Base-by-base conservation (phyloP, 37 sponge, comb jelly and placozoan genomes). In the Spongilla lacustris region DNA sequence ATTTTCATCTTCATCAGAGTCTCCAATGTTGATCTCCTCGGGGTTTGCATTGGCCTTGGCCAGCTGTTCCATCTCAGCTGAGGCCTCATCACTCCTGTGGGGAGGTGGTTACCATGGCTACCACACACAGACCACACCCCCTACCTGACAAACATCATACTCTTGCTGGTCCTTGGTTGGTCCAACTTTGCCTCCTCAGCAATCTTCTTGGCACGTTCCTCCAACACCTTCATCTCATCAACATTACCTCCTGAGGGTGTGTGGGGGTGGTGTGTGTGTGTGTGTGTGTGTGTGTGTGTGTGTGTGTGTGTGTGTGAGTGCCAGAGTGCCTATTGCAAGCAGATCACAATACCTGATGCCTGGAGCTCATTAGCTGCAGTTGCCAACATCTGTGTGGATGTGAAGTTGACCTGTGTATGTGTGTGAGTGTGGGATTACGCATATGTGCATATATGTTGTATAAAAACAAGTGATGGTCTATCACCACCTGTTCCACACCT, bases 321-420 rank as follows among this genome's bases (percentile, higher is more conserved):
- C 8, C 8, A 10, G 70, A 10, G 70, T 69, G 70, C 8, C 19
- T 66, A 21, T 66, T 14, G n/a, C n/a, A n/a, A n/a, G n/a, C n/a
- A n/a, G n/a, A n/a, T n/a, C n/a, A n/a, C n/a, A n/a, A n/a, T n/a
- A 66, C 49, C 36, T 28, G 37, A 28, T n/a, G 28, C 46, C 14
- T 24, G 71, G 66, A 79, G 50, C 14, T 86, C 77, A 69, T 81
- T 85, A 4, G 83, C 34, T 36, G 89, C 88, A 67, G 89, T 68
- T 29, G 97, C 90, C 81, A 95, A 25, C 98, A 97, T 97, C 80
- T 97, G 98, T 17, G 96, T 89, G 0, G 98, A 95, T 94, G 96
- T 95, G 89, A 93, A 95, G 92, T 97, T 97, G 50, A 97, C 96
- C 97, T 95, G 49, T 34, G 28, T 26, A 14, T 81, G 86, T 58